phyloP scores from a whole-genome alignment of 1,140 invertebrate species.

The Drosophila sucinea region DNA sequence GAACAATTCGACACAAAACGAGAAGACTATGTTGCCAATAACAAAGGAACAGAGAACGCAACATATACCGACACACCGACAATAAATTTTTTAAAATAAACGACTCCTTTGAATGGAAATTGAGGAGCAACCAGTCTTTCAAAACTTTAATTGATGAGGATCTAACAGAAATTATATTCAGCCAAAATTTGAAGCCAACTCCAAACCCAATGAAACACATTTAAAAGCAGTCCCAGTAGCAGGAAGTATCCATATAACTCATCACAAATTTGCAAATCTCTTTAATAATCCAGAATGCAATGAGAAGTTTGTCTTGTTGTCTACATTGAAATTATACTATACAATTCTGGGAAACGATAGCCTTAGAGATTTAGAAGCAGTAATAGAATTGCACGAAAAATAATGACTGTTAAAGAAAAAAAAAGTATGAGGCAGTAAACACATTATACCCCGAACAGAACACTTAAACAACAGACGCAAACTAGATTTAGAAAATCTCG shows the following conservation, averaged over 20 bases:
- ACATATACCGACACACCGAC: too few relatives aligned
- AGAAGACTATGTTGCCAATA: too few relatives aligned
- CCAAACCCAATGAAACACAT: constrained; percentile 23
- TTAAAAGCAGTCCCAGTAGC: constrained; percentile 40
- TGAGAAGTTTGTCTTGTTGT: constrained; percentile 35
- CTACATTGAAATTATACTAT: constrained; percentile 35
- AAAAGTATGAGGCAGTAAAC: too few relatives aligned
- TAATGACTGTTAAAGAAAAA: too few relatives aligned
- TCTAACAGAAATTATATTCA: constrained; percentile 51
- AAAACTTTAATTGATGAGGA: constrained; percentile 36
- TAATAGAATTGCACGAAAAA: too few relatives aligned
- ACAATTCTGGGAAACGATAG: constrained; percentile 42
- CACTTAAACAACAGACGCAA: too few relatives aligned
- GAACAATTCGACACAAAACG: too few relatives aligned
- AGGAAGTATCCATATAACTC: constrained; percentile 32
- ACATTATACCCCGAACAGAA: too few relatives aligned
- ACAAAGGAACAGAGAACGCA: too few relatives aligned
- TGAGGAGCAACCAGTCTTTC: constrained; percentile 31
- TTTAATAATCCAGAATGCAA: constrained; percentile 24
- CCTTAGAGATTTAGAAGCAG: constrained; percentile 13
- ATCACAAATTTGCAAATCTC: constrained; percentile 33
- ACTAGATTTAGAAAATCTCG: too few relatives aligned
- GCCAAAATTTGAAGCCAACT: constrained; percentile 23
- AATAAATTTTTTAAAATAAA: constrained; percentile 48
- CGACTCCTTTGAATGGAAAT: constrained; percentile 39